Base-by-base conservation (phyloP, 2,888 invertebrate genomes). In the Neoaliturus tenellus region DNA sequence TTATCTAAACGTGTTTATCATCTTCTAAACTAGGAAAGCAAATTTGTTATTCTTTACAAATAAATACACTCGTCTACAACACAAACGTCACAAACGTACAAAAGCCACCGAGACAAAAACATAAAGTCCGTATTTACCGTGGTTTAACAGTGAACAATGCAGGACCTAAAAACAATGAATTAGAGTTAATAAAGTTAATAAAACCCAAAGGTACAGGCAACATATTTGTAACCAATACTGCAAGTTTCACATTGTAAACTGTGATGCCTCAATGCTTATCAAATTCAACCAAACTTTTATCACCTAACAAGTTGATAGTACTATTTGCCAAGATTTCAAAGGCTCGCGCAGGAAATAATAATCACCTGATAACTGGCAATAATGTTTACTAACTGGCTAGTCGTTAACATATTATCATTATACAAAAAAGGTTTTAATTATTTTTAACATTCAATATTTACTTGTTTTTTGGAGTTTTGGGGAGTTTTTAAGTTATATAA, bases 111-210 rank as follows among this genome's bases (percentile, higher is more conserved):
- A 58, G 23, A 58, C 23, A 69, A n/a, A 35, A 73, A 35, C 23
- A 73, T 41, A 8, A 44, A 75, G 12, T 28, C 14, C 39, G 41
- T 35, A 39, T 33, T 71, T 71, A 75, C 69, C 69, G 39, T 39
- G 35, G 28, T 39, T 35, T 69, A 5, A 69, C 39, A 4, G 39
- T 12, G 23, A 69, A 69, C 39, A 69, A 39, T 69, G 12, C 39
- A 35, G 23, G 17, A 5, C 33, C 23, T 6, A 44, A 12, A 17
- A 75, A 75, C 73, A 75, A n/a, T 2, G 73, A 75, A 17, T 75
- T 75, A 4, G 73, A 23, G 48, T 75, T 75, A 8, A 75, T 75
- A 28, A 25, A 28, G 28, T 75, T 75, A 2, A 75, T 75, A 17
- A 17, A 6, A 25, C 73, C 73, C n/a, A 75, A 23, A 14, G 73